Evolutionary conservation across 1,140 invertebrate species (phyloP).

Genomic region (Hycleus phaleratus): DNA sequence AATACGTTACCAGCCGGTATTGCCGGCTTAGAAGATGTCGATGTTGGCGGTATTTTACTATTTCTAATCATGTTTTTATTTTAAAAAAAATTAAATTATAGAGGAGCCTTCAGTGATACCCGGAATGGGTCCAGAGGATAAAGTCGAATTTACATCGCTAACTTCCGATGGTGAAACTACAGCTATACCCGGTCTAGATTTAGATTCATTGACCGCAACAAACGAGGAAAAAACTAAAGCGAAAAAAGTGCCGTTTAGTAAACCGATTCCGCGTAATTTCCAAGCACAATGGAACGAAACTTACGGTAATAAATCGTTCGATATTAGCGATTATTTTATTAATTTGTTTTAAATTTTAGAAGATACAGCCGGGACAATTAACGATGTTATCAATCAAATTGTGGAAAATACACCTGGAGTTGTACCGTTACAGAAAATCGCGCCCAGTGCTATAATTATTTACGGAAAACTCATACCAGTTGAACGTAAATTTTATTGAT

Average conservation of each 20-base stretch:
- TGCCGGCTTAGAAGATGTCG: slow-evolving; percentile 62
- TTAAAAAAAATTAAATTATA: too few species aligned
- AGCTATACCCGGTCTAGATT: slow-evolving; percentile 80
- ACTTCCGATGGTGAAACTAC: slow-evolving; percentile 47
- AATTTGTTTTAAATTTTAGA: slow-evolving; percentile 34
- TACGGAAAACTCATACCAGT: slow-evolving; percentile 72
- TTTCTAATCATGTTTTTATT: too few species aligned
- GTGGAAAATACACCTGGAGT: slow-evolving; percentile 65
- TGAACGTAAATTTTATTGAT: slow-evolving; percentile 48
- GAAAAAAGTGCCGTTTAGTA: slow-evolving; percentile 86
- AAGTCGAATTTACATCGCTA: slow-evolving; percentile 59
- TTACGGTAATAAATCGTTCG: slow-evolving; percentile 26
- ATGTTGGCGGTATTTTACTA: slow-evolving; percentile 45
- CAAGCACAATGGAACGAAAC: slow-evolving; percentile 92
- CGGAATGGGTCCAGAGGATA: slow-evolving; percentile 92
- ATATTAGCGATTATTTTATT: slow-evolving; percentile 6
- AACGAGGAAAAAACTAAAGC: slow-evolving; percentile 57
- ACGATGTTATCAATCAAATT: slow-evolving; percentile 57
- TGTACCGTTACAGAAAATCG: slow-evolving; percentile 59
- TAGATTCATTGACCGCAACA: slow-evolving; percentile 55
- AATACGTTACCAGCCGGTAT: slow-evolving; percentile 79
- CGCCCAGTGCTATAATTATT: slow-evolving; percentile 68
- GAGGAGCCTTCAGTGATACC: slow-evolving; percentile 80
- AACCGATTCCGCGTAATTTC: slow-evolving; percentile 92
- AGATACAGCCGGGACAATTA: slow-evolving; percentile 52